phyloP scores from a whole-genome alignment of 37 sponge, comb jelly and placozoan genomes.

The Crambe crambe region DNA sequence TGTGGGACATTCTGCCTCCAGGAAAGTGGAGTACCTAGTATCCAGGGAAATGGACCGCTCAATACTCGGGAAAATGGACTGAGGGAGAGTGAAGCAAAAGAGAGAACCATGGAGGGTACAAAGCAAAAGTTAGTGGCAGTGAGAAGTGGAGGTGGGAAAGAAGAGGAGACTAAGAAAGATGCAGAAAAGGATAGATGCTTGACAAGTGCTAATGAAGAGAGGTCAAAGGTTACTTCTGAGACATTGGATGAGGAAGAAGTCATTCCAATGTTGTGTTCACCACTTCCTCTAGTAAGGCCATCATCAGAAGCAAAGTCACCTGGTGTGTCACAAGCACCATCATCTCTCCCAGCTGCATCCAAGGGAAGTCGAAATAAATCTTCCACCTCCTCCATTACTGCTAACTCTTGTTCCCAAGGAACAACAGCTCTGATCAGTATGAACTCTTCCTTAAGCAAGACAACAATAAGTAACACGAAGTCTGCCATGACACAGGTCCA shows the following conservation, averaged over 20 bases:
- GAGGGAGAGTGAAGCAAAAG: not conserved
- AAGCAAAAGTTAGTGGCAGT: not conserved
- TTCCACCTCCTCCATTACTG: too few relatives aligned
- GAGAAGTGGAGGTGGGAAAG: not conserved
- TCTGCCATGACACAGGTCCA: too few relatives aligned
- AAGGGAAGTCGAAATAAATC: too few relatives aligned
- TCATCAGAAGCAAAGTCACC: not conserved
- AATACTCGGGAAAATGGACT: not conserved
- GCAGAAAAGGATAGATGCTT: not conserved
- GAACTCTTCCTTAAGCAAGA: too few relatives aligned
- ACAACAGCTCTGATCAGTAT: too few relatives aligned
- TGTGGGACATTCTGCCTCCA: not conserved
- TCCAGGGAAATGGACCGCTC: not conserved
- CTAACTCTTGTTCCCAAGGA: too few relatives aligned
- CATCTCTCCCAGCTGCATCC: not conserved
- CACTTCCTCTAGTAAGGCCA: not conserved
- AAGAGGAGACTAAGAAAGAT: not conserved
- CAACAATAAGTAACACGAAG: too few relatives aligned
- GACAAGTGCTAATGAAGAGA: not conserved
- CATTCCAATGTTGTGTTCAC: constrained; percentile 4
- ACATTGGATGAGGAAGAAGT: not conserved
- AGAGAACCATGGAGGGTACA: not conserved
- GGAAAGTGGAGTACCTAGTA: not conserved
- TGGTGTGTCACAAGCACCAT: not conserved
- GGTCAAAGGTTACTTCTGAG: not conserved